Conservation (phyloP, 2,113 vertebrate genomes). For the Pogonocichla stellata region DNA sequence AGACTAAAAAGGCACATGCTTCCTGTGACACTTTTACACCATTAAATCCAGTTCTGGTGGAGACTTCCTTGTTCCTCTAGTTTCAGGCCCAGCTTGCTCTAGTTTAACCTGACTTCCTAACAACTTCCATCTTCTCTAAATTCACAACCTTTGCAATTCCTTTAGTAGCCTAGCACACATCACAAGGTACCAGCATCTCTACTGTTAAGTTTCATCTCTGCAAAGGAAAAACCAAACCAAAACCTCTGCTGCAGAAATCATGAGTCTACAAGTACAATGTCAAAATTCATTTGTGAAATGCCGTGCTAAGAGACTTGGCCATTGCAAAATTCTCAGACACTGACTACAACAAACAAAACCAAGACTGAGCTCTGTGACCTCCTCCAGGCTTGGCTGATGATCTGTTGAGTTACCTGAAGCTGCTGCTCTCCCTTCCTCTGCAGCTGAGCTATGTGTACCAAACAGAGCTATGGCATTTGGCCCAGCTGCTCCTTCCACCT, state of each 20-base stretch:
- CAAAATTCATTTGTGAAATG: background rate
- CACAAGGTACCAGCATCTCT: background rate
- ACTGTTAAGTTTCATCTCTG: background rate
- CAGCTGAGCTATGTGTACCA: background rate
- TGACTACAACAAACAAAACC: background rate
- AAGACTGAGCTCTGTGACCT: background rate
- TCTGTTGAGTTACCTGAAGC: background rate
- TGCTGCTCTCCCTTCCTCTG: background rate
- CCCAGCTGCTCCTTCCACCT: background rate
- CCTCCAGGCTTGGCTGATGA: background rate
- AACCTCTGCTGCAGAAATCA: background rate
- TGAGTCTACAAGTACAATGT: background rate
- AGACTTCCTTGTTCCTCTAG: background rate
- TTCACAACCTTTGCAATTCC: background rate
- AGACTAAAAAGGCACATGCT: background rate
- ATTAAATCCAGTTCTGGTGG: background rate
- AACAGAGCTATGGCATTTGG: fast-evolving
- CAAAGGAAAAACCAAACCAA: background rate
- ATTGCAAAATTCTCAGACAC: background rate
- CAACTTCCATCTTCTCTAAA: background rate
- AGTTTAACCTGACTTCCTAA: background rate
- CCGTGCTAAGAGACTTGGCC: background rate
- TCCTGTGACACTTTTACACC: background rate
- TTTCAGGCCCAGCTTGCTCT: background rate
- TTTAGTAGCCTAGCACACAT: background rate